These are phyloP conservation scores for Dolichoris vasculosae DNA, from an alignment of 1,140 invertebrate genomes.

Conservation along the genomic window DNA sequence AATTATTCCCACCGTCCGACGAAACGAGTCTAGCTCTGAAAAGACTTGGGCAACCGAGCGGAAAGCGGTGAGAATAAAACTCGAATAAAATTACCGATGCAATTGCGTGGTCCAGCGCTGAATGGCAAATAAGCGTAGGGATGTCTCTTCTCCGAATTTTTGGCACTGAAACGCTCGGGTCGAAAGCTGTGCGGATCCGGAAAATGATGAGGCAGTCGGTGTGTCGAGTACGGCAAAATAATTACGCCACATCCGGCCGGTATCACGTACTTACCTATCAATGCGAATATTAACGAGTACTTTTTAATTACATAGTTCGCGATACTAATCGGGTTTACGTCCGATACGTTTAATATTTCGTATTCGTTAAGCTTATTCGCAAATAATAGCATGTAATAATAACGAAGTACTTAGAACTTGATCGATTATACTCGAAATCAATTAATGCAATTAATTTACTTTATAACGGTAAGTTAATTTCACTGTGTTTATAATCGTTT, in stretches of 20 bases:
- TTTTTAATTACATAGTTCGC: background rate
- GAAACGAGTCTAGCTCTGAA: no score
- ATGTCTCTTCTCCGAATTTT: slow-evolving; percentile 75
- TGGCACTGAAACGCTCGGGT: slow-evolving; percentile 81
- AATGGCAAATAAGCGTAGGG: slow-evolving; percentile 82
- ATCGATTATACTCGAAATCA: no score
- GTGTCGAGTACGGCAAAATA: slow-evolving; percentile 77
- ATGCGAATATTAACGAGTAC: background rate
- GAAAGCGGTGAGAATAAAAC: no score
- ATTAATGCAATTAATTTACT: background rate
- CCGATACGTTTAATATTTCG: background rate
- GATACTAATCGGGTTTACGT: background rate
- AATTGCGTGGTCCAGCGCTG: slow-evolving; percentile 81
- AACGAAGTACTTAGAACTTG: no score
- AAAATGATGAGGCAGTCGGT: slow-evolving; percentile 79
- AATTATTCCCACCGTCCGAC: no score
- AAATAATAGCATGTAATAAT: no score
- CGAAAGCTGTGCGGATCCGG: slow-evolving; percentile 83
- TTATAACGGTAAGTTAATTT: background rate
- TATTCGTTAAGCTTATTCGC: background rate
- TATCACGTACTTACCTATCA: slow-evolving; percentile 62
- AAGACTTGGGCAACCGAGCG: no score
- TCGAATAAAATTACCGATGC: slow-evolving; percentile 75
- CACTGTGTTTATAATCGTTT: background rate
- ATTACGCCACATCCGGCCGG: slow-evolving; percentile 71